phyloP scores from a whole-genome alignment of 2,888 invertebrate genomes.

The Dolichopus griseipennis region DNA sequence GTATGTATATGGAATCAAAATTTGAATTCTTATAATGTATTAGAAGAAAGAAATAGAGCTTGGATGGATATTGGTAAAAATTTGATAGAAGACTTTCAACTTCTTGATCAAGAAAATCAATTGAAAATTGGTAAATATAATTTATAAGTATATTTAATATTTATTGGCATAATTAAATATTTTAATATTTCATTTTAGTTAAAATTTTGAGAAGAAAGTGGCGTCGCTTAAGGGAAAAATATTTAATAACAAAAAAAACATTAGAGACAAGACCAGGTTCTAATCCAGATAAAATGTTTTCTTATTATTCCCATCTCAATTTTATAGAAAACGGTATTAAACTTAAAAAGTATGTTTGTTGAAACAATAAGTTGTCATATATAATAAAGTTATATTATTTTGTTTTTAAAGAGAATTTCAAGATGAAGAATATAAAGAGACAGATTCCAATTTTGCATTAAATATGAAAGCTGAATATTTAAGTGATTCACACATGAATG shows the following conservation, averaged over 20 bases:
- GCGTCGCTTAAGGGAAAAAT: background rate
- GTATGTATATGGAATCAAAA: background rate
- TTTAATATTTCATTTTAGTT: background rate
- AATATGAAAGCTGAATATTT: conserved; percentile 1
- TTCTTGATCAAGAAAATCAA: background rate
- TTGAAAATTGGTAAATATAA: background rate
- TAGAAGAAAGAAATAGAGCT: background rate
- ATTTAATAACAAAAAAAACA: background rate
- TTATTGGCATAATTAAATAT: no score
- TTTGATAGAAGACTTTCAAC: conserved; percentile 1
- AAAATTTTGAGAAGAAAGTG: background rate
- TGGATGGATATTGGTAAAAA: background rate
- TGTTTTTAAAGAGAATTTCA: background rate
- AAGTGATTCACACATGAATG: conserved; percentile 1
- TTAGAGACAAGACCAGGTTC: background rate
- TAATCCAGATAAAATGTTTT: background rate
- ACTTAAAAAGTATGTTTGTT: background rate
- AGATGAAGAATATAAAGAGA: background rate
- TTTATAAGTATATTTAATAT: background rate
- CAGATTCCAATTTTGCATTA: background rate
- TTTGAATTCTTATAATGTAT: background rate
- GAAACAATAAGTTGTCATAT: background rate
- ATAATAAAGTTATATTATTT: background rate
- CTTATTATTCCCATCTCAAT: background rate
- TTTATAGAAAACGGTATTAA: background rate